Conservation (phyloP, 2,797 vertebrate species). For the Thunnus albacares region DNA sequence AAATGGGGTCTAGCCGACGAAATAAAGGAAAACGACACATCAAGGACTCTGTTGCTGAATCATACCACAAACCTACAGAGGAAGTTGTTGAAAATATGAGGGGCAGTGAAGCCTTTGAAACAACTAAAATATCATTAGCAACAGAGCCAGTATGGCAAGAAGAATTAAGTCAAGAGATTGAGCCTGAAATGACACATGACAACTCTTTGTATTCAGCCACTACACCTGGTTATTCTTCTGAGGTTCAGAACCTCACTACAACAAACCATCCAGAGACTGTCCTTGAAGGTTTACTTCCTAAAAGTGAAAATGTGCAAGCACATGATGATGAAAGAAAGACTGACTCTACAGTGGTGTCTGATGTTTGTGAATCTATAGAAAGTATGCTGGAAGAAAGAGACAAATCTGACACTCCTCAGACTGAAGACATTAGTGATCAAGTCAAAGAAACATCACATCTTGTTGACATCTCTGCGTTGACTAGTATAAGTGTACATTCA, state of each 20-base stretch:
- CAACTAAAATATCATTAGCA: neutral
- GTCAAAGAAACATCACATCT: neutral
- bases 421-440: constrained; percentile 15
- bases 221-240: constrained; percentile 8
- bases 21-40: constrained; percentile 18
- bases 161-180: neutral
- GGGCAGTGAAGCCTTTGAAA: neutral
- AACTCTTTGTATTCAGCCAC: neutral
- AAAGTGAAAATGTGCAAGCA: constrained; percentile 11
- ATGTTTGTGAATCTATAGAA: neutral
- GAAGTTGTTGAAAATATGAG: neutral
- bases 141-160: neutral
- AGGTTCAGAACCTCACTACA: constrained; percentile 1
- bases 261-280: neutral
- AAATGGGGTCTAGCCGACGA: constrained; percentile 60
- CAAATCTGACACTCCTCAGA: neutral
- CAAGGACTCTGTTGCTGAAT: constrained; percentile 23
- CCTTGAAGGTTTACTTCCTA: neutral
- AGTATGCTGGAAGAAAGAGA: constrained; percentile 8
- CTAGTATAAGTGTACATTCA: neutral
- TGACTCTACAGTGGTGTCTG: neutral
- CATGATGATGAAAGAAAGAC: neutral
- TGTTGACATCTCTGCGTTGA: neutral
- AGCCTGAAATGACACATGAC: neutral
- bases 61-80: constrained; percentile 9